A percentile compares a stretch with the other conserved stretches of the same genome.
Conservation (phyloP, 1,140 invertebrate species). For the Bombus sylvicola region DNA sequence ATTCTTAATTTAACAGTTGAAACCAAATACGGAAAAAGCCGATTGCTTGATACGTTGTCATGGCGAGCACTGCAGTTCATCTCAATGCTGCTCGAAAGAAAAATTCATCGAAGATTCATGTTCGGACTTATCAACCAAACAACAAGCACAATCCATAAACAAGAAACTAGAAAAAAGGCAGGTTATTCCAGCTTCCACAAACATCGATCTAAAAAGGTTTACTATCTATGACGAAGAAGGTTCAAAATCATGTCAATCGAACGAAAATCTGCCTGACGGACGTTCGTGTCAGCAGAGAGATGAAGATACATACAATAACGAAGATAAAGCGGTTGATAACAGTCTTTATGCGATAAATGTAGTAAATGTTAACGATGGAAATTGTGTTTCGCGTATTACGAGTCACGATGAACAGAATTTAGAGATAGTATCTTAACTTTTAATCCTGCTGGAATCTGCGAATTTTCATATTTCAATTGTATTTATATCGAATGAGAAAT, state of each 20-base stretch:
- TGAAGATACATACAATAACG: constrained; percentile 10
- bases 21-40: constrained; percentile 62
- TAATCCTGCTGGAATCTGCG: too few relatives aligned
- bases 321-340: constrained; percentile 39
- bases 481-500: too few relatives aligned
- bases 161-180: constrained; percentile 68
- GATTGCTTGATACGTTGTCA: constrained; percentile 78
- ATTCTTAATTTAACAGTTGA: constrained; percentile 64
- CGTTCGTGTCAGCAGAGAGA: background rate
- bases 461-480: too few relatives aligned
- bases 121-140: constrained; percentile 12
- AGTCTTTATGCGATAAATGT: constrained; percentile 52
- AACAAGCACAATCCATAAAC: constrained; percentile 27
- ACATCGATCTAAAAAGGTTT: constrained; percentile 66
- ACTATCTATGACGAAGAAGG: constrained; percentile 42
- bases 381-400: background rate
- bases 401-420: background rate
- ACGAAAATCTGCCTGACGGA: background rate
- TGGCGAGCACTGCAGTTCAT: constrained; percentile 72
- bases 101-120: constrained; percentile 57
- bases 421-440: constrained; percentile 20
- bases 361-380: constrained; percentile 20
- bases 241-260: background rate
- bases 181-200: constrained; percentile 43
- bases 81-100: constrained; percentile 77